Conservation (phyloP, 2,113 vertebrate species). For the Rallus limicola region DNA sequence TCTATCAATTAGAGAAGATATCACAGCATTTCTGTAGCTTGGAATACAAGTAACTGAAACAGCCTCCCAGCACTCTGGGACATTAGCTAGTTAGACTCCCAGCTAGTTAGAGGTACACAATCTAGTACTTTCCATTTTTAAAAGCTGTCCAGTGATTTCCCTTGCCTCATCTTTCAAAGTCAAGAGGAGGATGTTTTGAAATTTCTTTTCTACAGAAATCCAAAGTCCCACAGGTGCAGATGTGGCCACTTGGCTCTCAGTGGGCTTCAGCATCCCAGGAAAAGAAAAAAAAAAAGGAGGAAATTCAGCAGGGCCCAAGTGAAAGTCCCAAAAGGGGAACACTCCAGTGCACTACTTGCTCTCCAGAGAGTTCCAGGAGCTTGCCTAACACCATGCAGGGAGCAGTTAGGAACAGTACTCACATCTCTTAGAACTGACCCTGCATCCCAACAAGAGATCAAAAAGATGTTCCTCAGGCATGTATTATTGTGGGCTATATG, state of each 20-base stretch:
- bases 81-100: not conserved
- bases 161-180: not conserved
- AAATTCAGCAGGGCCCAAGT: not conserved
- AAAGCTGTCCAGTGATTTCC: not conserved
- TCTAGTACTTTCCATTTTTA: not conserved
- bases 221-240: not conserved
- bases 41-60: not conserved
- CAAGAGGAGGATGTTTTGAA: not conserved
- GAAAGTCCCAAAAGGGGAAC: not conserved
- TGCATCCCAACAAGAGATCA: not conserved
- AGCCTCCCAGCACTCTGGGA: not conserved
- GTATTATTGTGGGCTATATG: not conserved
- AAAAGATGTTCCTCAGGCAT: not conserved
- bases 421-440: not conserved
- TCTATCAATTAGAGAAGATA: not conserved
- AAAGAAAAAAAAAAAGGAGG: not conserved
- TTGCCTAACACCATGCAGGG: accelerated
- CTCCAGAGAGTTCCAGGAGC: not conserved
- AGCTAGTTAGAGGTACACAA: not conserved
- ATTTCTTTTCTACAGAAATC: not conserved
- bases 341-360: not conserved
- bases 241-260: not conserved
- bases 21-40: not conserved
- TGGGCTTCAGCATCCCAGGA: not conserved
- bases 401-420: not conserved